Evolutionary conservation across 1,140 invertebrate species (phyloP), one percentile per base, ranked within the genome.

Genomic region (Thereuonema tuberculata): DNA sequence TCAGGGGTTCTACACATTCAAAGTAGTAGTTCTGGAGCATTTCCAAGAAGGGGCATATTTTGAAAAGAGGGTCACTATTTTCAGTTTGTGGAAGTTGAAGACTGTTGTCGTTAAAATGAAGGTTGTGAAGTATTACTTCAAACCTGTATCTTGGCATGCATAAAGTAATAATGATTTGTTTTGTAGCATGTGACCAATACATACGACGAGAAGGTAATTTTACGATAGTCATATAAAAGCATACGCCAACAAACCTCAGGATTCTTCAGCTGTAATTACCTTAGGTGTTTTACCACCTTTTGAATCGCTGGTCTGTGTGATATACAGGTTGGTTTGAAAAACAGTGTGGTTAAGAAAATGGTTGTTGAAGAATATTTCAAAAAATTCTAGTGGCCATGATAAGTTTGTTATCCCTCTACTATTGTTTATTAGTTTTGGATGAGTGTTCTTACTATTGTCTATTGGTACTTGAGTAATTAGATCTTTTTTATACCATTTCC

Each of bases 61-160:
- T 58, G 56, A 55, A 58, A 3, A 58, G 56, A 3, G 9, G n/a
- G 46, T 58, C 56, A 47, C 48, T 55, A 9, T 58, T 48, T 12
- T 23, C 31, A 37, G 3, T 24, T 15, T 14, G n/a, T 26, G 12
- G 29, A 9, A 26, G 29, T 20, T 52, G 20, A 5, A 56, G 54
- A 26, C 12, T 56, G 54, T 27, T 56, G 20, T 31, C 26, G 20
- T 23, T 56, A 15, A 37, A 50, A 24, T 50, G 48, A 20, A 50
- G 48, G 21, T 50, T 14, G 21, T 21, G 48, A 5, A 50, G 48
- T 14, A 50, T 50, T 50, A 12, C 48, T 21, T 50, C 48, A 50
- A 50, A 50, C 21, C 48, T 17, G 23, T 50, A 12, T 9, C 17
- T 9, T 5, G 48, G 9, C 48, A 50, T 50, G 48, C 48, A 14